phyloP scores from a whole-genome alignment of 2,113 vertebrate species.

The Puma concolor region DNA sequence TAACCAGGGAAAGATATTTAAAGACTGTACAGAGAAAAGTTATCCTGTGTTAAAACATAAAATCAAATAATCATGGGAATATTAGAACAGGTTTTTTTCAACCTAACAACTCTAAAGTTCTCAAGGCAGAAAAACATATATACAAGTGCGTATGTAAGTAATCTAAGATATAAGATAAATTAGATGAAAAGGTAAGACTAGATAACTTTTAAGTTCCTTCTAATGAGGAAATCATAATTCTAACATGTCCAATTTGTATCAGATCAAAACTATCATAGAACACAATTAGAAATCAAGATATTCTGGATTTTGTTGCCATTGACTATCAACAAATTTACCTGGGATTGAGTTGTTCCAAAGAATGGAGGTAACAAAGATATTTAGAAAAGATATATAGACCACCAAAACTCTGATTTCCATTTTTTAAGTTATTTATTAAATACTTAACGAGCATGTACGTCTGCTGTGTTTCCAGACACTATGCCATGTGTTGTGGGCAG shows the following conservation, averaged over 20 bases:
- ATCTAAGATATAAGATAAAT: conserved; percentile 3
- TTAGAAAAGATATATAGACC: background rate
- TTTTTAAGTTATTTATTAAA: conserved; percentile 28
- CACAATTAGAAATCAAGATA: background rate
- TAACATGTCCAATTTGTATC: background rate
- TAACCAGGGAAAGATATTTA: conserved; percentile 14
- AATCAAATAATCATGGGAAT: background rate
- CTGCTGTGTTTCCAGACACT: background rate
- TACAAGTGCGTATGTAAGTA: background rate
- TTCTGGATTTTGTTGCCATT: background rate
- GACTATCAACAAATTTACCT: background rate
- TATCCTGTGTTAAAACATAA: background rate
- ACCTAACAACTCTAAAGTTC: background rate
- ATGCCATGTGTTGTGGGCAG: background rate
- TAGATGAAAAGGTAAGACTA: background rate
- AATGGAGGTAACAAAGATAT: background rate
- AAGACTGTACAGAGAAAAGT: background rate
- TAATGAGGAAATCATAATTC: conserved; percentile 13
- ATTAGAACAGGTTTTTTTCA: background rate
- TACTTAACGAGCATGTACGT: conserved; percentile 15
- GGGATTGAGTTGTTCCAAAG: background rate
- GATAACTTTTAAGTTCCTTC: background rate
- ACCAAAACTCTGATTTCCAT: background rate
- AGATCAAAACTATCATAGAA: background rate
- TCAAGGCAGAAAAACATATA: background rate